These are phyloP conservation scores for Ptilodon capucinus DNA, from an alignment of 2,888 invertebrate genomes.

Conservation along the genomic window DNA sequence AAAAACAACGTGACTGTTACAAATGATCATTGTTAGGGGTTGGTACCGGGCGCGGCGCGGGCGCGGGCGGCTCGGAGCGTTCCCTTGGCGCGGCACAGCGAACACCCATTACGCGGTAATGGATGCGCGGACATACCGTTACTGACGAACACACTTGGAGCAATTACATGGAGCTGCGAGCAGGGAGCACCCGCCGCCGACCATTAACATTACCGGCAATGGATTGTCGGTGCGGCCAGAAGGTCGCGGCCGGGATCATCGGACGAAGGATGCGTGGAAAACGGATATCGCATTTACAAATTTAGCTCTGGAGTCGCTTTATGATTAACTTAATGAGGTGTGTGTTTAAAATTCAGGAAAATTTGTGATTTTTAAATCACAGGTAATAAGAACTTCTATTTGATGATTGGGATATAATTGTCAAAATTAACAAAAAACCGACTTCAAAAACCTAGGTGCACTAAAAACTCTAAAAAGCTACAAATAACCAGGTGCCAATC, in stretches of 20 bases:
- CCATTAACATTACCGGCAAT: background rate
- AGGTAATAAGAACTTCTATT: too few relatives aligned
- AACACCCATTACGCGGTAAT: conserved; percentile 12
- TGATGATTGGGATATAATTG: too few relatives aligned
- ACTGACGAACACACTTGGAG: background rate
- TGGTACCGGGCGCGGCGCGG: background rate
- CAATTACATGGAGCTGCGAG: background rate
- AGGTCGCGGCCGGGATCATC: background rate
- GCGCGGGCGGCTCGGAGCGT: background rate
- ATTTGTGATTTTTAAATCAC: too few relatives aligned
- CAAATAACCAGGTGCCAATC: too few relatives aligned
- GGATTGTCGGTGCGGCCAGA: background rate
- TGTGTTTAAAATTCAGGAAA: too few relatives aligned
- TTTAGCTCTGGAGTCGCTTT: too few relatives aligned
- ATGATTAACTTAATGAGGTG: too few relatives aligned
- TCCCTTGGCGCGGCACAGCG: background rate
- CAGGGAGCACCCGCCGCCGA: background rate
- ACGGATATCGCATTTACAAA: background rate
- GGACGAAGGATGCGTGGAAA: background rate
- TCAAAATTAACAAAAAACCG: too few relatives aligned
- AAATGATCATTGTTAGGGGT: too few relatives aligned
- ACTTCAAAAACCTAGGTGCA: too few relatives aligned
- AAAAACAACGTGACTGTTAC: too few relatives aligned
- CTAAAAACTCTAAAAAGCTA: too few relatives aligned
- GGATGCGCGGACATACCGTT: conserved; percentile 8